Evolutionary conservation across 1,140 invertebrate species (phyloP).

Genomic region (Calliopsis andreniformis): DNA sequence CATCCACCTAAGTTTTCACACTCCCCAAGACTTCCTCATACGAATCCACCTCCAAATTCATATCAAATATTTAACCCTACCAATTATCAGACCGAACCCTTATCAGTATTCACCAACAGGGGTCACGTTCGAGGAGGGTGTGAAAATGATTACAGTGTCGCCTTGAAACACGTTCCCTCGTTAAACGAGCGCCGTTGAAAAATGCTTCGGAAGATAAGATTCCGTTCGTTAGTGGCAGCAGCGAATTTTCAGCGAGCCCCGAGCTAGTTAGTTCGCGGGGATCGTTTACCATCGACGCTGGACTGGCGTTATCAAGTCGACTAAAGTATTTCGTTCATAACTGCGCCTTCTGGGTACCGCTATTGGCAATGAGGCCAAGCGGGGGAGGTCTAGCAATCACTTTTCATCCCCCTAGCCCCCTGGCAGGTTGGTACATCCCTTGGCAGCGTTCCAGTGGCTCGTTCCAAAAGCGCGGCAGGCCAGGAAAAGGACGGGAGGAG

Average conservation of each 20-base stretch:
- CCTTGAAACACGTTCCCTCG: neutral
- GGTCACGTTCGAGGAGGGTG: neutral
- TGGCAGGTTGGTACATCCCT: slow-evolving; percentile 49
- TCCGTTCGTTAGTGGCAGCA: neutral
- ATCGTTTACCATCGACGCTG: neutral
- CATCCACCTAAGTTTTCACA: too few relatives aligned
- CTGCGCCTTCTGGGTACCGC: neutral
- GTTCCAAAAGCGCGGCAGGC: slow-evolving; percentile 41
- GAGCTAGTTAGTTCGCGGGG: neutral
- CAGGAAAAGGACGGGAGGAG: slow-evolving; percentile 5
- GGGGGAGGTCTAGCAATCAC: slow-evolving; percentile 54
- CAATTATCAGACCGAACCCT: too few relatives aligned
- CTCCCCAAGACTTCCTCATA: too few relatives aligned
- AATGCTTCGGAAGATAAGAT: neutral
- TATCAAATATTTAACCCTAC: too few relatives aligned
- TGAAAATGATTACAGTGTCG: neutral
- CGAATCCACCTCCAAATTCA: too few relatives aligned
- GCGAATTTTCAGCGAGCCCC: neutral
- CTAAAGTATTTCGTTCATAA: slow-evolving; percentile 51
- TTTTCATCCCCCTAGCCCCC: slow-evolving; percentile 52
- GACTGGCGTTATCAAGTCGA: slow-evolving; percentile 13
- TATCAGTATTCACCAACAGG: too few relatives aligned
- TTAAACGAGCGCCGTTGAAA: neutral
- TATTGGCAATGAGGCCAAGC: slow-evolving; percentile 35
- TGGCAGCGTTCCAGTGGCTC: slow-evolving; percentile 67